Conservation (phyloP, 1,140 invertebrate species). For the Drosophila repletoides region DNA sequence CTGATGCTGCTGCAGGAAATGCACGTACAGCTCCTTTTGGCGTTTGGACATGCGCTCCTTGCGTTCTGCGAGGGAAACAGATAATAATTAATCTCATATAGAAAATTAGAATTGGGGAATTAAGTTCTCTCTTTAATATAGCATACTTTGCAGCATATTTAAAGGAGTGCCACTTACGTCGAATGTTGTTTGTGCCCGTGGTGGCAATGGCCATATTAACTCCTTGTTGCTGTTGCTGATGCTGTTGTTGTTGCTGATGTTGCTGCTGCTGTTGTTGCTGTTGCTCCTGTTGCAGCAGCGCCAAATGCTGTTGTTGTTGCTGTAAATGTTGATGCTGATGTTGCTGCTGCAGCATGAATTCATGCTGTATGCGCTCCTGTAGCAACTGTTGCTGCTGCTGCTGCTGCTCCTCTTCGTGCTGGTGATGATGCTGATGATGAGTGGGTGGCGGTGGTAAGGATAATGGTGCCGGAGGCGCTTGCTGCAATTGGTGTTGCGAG, state of each 20-base stretch:
- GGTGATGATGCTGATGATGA: constrained; percentile 49
- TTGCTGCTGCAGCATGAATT: constrained; percentile 69
- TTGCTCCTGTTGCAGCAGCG: constrained; percentile 61
- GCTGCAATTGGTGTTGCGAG: constrained; percentile 52
- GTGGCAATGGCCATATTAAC: constrained; percentile 57
- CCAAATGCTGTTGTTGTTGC: constrained; percentile 70
- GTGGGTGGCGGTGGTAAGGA: constrained; percentile 35
- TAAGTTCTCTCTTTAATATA: not conserved
- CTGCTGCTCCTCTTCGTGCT: constrained; percentile 52
- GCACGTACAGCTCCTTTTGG: constrained; percentile 76
- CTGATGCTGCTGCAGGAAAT: constrained; percentile 76
- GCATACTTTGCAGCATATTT: constrained; percentile 7
- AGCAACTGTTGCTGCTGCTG: constrained; percentile 53
- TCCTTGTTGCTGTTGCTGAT: constrained; percentile 54
- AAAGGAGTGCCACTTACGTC: constrained; percentile 42
- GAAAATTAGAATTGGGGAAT: not conserved
- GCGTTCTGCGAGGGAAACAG: constrained; percentile 45
- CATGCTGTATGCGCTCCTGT: constrained; percentile 72
- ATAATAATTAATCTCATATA: not conserved
- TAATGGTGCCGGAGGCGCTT: constrained; percentile 20
- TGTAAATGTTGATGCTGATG: constrained; percentile 70
- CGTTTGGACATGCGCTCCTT: constrained; percentile 80
- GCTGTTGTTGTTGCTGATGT: constrained; percentile 54
- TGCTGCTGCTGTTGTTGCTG: constrained; percentile 47
- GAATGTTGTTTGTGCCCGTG: constrained; percentile 59